Percentiles rank a stretch among this genome's conserved stretches.
phyloP scores from a whole-genome alignment of 2,797 vertebrate genomes.

The Micropoecilia bifurca region DNA sequence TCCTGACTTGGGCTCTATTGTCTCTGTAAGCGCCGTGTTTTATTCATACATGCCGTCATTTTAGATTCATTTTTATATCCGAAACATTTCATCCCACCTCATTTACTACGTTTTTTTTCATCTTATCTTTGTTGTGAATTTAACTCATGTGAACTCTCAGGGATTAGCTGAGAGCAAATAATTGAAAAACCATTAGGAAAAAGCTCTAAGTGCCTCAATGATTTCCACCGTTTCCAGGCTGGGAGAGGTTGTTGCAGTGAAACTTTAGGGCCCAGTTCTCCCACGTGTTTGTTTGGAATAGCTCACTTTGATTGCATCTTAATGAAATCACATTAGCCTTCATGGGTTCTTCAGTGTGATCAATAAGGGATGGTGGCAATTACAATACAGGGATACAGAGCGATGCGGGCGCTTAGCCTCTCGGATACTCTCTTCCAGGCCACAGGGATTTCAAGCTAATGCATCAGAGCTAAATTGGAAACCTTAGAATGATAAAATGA shows the following conservation, averaged over 20 bases:
- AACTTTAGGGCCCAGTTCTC: constrained; percentile 28
- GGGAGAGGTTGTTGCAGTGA: constrained; percentile 18
- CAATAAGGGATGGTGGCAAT: constrained; percentile 67
- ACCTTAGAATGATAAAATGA: neutral
- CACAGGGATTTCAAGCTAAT: constrained; percentile 36
- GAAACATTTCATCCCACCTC: neutral
- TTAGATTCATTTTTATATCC: neutral
- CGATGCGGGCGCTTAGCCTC: constrained; percentile 54
- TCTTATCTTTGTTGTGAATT: neutral
- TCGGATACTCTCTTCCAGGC: constrained; percentile 40
- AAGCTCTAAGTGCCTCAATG: constrained; percentile 8
- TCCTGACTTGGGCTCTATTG: neutral
- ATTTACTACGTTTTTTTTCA: too few species aligned
- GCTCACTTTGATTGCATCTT: constrained; percentile 57
- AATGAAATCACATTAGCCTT: constrained; percentile 72
- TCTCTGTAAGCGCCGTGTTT: neutral
- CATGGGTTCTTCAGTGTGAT: constrained; percentile 62
- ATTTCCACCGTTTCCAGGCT: constrained; percentile 8
- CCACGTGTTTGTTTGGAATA: constrained; percentile 44
- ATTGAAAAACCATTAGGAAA: constrained; percentile 14
- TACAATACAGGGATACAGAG: constrained; percentile 60
- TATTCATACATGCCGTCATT: neutral
- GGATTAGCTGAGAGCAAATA: neutral
- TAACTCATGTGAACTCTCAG: neutral
- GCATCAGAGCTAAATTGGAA: constrained; percentile 9